Evolutionary conservation across 2,888 invertebrate species (phyloP), one percentile per base, ranked within the genome.

Genomic region (Ferdinandea cuprea): DNA sequence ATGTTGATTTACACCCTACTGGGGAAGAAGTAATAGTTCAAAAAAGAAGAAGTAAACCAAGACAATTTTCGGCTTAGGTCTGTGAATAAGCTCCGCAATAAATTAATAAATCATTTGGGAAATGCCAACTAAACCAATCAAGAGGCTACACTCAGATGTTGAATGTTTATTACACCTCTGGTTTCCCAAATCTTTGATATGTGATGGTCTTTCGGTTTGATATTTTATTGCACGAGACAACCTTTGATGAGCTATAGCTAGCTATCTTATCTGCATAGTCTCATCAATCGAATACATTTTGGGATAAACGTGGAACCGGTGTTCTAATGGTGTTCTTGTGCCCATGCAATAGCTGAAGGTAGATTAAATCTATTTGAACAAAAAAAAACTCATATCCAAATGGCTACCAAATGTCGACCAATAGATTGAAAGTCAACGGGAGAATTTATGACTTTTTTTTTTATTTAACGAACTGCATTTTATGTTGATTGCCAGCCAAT

Each of bases 71-170:
- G 21, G 21, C 25, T n/a, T 25, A 32, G 61, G 9, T 1, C 17
- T 17, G 30, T 28, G 9, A 15, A 71, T 35, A 40, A 73, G 32
- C 66, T 48, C 54, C 15, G 3, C 63, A 44, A 80, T 69, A 80
- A 74, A 74, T 63, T 1, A 69, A 80, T 74, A 80, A 80, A 80
- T 80, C 74, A 80, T 80, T 74, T 69, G 46, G 44, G 25, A 48
- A 68, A 46, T 48, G 68, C 61, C 59, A 56, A 46, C 35, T 37
- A 44, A 74, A 52, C 80, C 80, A 81, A 81, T 81, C 74, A 65
- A 74, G 63, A 50, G 40, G 58, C 44, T 68, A 40, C 42, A 80
- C 42, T 68, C 25, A 35, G 40, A 68, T 50, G 15, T 80, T 52
- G 65, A 74, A 63, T 56, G 58, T 80, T 80, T 80, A 80, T 80